Evolutionary conservation across 2,888 invertebrate genomes (phyloP), one percentile per base, ranked within the genome.

Genomic region (Sminthurinus aureus): DNA sequence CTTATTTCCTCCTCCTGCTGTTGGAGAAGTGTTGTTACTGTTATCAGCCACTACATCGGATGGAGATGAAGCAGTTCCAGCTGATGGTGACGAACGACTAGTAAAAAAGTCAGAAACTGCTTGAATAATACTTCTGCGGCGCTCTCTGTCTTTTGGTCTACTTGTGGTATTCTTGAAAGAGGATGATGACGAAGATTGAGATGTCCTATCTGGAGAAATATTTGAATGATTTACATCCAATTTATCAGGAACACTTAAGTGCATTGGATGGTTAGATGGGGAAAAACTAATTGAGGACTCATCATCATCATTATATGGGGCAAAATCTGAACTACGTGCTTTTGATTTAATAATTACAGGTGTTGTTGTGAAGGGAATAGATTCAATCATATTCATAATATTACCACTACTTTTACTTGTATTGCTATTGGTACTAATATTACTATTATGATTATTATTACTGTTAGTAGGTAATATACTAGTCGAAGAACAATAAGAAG

Each of bases 51-150:
- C 38, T n/a, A 20, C 67, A 11, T 67, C 22, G 8, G 71, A 13
- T 11, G 26, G 26, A 71, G 71, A 58, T 20, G 22, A 26, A 24
- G 52, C 15, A 52, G 64, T 52, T 2, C 69, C 50, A n/a, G 24
- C 38, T 13, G 76, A 77, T 6, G 83, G 82, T 3, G 85, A 83
- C 0, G 84, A 84, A 18, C 85, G 79, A 64, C 95, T 94, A 89
- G 94, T 93, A 90, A 96, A 95, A 90, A 96, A 95, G 90, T 94
- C 95, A 22, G 95, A 94, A 85, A 96, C 94, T 80, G 96, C 94
- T 91, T 95, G 95, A 89, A 96, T 95, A 81, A 96, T 94, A 90
- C 96, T 95, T 89, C 94, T 95, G 85, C 95, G 92, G 86, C 95
- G 92, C 89, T 95, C 94, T 0, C 93, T 92, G 89, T 94, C 94